Percentiles rank a stretch among this genome's conserved stretches.
phyloP scores from a whole-genome alignment of 2,113 vertebrate genomes.

The Chionis minor region DNA sequence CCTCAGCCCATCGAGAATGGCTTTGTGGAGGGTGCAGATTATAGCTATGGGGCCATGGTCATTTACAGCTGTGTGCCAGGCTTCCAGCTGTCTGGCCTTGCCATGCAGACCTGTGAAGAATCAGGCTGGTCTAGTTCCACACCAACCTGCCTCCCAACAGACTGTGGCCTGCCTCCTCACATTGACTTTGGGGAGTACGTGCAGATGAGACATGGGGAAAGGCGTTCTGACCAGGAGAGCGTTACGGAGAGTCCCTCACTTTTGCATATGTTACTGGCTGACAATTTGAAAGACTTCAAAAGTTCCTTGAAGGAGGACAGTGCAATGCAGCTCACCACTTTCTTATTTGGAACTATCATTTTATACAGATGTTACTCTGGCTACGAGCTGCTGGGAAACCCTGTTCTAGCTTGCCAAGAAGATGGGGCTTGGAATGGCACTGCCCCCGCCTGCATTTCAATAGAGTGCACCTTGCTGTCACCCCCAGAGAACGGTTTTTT shows the following conservation, averaged over 20 bases:
- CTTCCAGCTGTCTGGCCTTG: slow-evolving; percentile 89
- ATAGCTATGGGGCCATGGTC: slow-evolving; percentile 92
- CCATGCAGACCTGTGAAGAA: slow-evolving; percentile 93
- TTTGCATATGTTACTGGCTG: background rate
- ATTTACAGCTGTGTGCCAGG: slow-evolving; percentile 98
- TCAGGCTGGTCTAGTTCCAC: slow-evolving; percentile 88
- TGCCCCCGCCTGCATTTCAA: slow-evolving; percentile 84
- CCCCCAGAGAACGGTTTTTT: slow-evolving; percentile 83
- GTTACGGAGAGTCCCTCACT: slow-evolving; percentile 40
- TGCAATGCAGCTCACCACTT: slow-evolving; percentile 70
- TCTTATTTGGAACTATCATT: slow-evolving; percentile 83
- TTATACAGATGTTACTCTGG: slow-evolving; percentile 86
- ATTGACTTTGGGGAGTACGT: slow-evolving; percentile 93
- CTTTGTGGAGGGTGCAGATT: slow-evolving; percentile 95
- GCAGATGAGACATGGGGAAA: slow-evolving; percentile 66
- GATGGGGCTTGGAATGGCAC: slow-evolving; percentile 94
- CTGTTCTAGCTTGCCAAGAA: slow-evolving; percentile 85
- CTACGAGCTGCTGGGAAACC: slow-evolving; percentile 83
- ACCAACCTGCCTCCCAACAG: slow-evolving; percentile 84
- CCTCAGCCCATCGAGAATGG: slow-evolving; percentile 92
- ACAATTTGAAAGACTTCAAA: slow-evolving; percentile 1
- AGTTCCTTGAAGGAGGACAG: slow-evolving; percentile 24
- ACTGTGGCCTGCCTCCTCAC: slow-evolving; percentile 95
- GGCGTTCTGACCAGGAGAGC: slow-evolving; percentile 31
- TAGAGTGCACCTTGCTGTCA: slow-evolving; percentile 82